Conservation (phyloP, 2,797 vertebrate species). For the Chaetophractus vellerosus region DNA sequence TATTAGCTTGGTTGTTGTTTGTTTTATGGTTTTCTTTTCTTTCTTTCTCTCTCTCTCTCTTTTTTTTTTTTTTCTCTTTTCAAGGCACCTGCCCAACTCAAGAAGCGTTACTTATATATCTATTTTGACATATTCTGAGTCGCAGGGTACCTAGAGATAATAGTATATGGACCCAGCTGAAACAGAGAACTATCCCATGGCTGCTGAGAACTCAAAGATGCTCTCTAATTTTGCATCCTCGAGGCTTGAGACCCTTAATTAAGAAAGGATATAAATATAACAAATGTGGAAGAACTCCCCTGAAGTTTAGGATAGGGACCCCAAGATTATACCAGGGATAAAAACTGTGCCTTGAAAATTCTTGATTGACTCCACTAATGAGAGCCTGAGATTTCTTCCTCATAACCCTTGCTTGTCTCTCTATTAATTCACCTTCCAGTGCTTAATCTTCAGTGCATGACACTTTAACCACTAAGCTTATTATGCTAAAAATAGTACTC, state of each 20-base stretch:
- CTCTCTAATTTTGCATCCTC: constrained; percentile 79
- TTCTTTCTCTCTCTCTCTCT: neutral
- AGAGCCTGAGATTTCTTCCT: constrained; percentile 83
- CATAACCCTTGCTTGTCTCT: constrained; percentile 80
- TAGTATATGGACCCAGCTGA: constrained; percentile 17
- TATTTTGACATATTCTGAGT: neutral
- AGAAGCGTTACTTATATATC: neutral
- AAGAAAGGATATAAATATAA: constrained; percentile 82
- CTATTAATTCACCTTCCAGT: constrained; percentile 84
- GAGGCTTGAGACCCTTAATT: constrained; percentile 79
- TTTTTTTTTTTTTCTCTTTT: neutral
- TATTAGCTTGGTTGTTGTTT: neutral
- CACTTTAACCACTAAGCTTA: constrained; percentile 87
- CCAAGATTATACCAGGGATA: constrained; percentile 82
- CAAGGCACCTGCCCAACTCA: neutral
- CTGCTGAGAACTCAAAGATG: constrained; percentile 72
- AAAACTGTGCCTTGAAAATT: constrained; percentile 82
- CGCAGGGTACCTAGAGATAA: neutral
- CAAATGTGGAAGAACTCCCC: constrained; percentile 78
- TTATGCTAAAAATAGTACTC: constrained; percentile 86
- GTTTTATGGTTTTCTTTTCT: neutral
- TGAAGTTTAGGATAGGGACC: constrained; percentile 82
- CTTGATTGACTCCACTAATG: constrained; percentile 87
- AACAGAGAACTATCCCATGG: constrained; percentile 62
- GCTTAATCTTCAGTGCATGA: constrained; percentile 87